Evolutionary conservation across 2,113 vertebrate species (phyloP).

Genomic region (Sminthopsis crassicaudata): DNA sequence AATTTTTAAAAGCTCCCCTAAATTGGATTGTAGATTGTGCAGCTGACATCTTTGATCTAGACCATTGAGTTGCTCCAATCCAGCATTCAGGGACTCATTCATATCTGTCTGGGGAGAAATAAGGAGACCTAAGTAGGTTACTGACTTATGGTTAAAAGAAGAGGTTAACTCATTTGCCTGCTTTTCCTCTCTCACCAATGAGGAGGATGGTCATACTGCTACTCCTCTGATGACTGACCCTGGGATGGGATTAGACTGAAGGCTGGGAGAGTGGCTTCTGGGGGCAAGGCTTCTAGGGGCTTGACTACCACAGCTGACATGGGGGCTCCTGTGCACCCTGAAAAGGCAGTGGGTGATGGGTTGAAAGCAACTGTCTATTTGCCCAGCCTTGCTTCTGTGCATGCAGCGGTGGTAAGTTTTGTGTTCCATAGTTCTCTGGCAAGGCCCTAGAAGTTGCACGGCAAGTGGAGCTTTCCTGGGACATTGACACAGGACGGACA

Average conservation of each 20-base stretch:
- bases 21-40: too few species aligned
- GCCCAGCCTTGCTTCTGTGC: too few species aligned
- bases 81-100: neutral
- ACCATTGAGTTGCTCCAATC: neutral
- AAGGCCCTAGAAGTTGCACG: too few species aligned
- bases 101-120: neutral
- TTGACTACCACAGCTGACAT: too few species aligned
- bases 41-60: neutral
- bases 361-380: neutral
- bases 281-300: too few species aligned
- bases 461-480: neutral
- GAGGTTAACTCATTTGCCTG: neutral
- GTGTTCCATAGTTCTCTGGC: neutral
- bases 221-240: neutral
- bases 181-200: neutral
- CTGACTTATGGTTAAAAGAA: neutral
- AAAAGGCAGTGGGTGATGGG: neutral
- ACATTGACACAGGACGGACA: too few species aligned
- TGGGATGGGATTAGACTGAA: too few species aligned
- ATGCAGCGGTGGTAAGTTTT: too few species aligned
- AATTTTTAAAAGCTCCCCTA: too few species aligned
- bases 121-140: neutral
- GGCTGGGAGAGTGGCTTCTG: too few species aligned
- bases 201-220: neutral
- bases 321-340: neutral